phyloP scores from a whole-genome alignment of 2,888 invertebrate species.

The Macrophya alboannulata region DNA sequence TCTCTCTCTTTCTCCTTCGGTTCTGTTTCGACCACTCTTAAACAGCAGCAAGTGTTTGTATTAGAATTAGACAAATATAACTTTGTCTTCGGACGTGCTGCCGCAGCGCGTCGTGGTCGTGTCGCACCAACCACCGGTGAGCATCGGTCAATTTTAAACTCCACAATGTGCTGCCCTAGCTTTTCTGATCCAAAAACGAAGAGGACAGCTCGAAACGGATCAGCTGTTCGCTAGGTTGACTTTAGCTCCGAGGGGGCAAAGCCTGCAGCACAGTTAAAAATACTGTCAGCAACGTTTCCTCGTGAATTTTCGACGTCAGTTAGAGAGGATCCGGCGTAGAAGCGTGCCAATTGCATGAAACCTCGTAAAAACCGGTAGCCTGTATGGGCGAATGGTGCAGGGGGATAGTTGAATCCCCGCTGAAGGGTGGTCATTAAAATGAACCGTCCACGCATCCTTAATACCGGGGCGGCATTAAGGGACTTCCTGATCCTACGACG shows the following conservation, averaged over 20 bases:
- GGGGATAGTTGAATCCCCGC: background rate
- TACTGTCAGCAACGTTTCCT: background rate
- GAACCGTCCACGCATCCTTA: conserved; percentile 65
- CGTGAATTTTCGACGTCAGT: background rate
- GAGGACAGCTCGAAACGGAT: background rate
- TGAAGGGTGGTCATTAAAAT: conserved; percentile 62
- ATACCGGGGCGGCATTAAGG: conserved; percentile 62
- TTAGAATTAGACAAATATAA: conserved; percentile 74
- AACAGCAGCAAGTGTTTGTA: conserved; percentile 59
- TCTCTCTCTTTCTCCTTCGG: conserved; percentile 36
- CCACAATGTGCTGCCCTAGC: background rate
- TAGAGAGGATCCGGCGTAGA: conserved; percentile 19
- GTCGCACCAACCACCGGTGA: conserved; percentile 29
- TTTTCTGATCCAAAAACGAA: background rate
- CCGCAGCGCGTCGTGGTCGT: conserved; percentile 22
- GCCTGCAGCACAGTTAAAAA: background rate
- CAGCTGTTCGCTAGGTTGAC: conserved; percentile 7
- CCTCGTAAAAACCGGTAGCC: background rate
- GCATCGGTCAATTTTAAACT: conserved; percentile 33
- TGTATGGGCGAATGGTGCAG: background rate
- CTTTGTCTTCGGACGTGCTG: conserved; percentile 48
- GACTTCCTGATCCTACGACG: conserved; percentile 60
- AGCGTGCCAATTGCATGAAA: conserved; percentile 36
- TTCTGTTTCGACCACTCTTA: conserved; percentile 41
- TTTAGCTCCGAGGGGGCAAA: background rate